These are phyloP conservation scores for Panthera uncia DNA, from an alignment of 2,113 vertebrate species.

Conservation along the genomic window DNA sequence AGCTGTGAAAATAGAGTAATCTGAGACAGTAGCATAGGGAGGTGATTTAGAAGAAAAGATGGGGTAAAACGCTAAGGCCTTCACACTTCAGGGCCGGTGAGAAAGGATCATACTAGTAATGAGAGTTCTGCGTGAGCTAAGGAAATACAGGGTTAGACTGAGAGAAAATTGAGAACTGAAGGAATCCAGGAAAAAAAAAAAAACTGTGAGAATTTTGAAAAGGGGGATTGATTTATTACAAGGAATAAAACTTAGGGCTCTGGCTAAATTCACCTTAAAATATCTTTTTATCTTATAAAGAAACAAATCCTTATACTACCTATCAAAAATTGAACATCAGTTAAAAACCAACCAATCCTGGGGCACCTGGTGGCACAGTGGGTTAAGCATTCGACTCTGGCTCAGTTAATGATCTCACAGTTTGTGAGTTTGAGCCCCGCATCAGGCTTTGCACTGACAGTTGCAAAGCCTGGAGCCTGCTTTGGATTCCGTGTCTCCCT, in stretches of 20 bases:
- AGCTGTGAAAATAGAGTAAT: not conserved
- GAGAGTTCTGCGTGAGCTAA: not conserved
- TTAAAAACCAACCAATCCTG: conserved; percentile 5
- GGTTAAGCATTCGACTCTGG: too few species aligned
- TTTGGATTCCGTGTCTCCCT: too few species aligned
- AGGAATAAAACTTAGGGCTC: not conserved
- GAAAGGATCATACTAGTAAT: conserved; percentile 4
- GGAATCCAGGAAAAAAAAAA: not conserved
- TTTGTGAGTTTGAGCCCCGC: too few species aligned
- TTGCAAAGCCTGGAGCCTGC: too few species aligned
- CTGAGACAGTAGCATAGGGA: not conserved
- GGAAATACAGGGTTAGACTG: not conserved
- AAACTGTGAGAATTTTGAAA: not conserved
- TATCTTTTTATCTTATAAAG: conserved; percentile 11
- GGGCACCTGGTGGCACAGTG: too few species aligned
- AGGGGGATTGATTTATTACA: not conserved
- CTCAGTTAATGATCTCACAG: too few species aligned
- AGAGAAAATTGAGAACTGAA: not conserved
- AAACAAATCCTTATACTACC: not conserved
- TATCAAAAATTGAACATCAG: conserved; percentile 3
- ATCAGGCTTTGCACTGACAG: too few species aligned
- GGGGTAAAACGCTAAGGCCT: not conserved
- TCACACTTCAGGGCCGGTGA: not conserved
- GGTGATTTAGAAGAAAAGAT: conserved; percentile 20
- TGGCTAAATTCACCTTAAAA: conserved; percentile 20